Base-by-base conservation (phyloP, 2,113 vertebrate species). In the Malurus elegans region DNA sequence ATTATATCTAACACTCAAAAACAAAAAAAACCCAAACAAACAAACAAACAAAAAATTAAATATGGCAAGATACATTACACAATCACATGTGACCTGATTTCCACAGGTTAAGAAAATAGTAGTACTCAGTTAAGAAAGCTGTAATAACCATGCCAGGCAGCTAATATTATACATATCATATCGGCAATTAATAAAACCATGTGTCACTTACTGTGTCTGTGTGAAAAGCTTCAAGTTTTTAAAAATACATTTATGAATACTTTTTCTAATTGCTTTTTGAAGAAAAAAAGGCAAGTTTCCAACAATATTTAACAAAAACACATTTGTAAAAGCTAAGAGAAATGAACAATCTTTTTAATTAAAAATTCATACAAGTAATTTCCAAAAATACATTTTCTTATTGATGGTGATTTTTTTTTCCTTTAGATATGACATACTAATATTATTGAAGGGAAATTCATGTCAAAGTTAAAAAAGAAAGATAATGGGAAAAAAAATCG, bases 251-350 rank as follows among this genome's bases (percentile, higher is more conserved):
- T 65, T 74, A 12, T 50, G 6, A 6, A 70, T 42, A 25, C 2
- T 44, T 86, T 90, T 94, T 73, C 38, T 24, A 82, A 11, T 4
- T 50, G 17, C 20, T 61, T 87, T 84, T 61, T 69, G 2, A 16
- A 67, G 47, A 0, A 2, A 44, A 31, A 4, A 2, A 32, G 11
- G 0, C 2, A 78, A 65, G 7, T 51, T 50, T 89, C 86, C 42
- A 70, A 19, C 3, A 70, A 66, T 71, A 57, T 32, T 79, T 88
- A 48, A 24, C 36, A 83, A 58, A 94, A 45, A 1, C 24, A 11
- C 3, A 15, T 66, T 78, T 81, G 12, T 26, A 86, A 83, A 79
- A 71, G 9, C 4, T n/a, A 58, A 58, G 21, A 42, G 69, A 90
- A 88, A 32, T 12, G 1, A 67, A 7, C 4, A 53, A 48, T 36